Evolutionary conservation across 2,888 invertebrate genomes (phyloP).

Genomic region (Epinotia demarniana): DNA sequence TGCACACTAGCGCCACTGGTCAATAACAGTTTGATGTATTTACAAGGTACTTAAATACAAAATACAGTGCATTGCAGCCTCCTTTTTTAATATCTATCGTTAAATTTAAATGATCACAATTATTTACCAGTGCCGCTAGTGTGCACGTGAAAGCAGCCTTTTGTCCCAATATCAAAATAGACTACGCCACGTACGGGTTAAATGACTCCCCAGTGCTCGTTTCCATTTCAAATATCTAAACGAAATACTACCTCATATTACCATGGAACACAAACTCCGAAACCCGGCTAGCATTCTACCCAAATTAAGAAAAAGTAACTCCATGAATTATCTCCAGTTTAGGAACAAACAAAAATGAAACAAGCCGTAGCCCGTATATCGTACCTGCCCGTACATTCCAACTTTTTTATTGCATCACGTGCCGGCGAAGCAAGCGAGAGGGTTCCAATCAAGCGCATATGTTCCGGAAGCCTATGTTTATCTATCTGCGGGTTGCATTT

Average conservation of each 20-base stretch:
- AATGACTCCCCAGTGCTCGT: too few species aligned
- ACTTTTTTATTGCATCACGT: conserved; percentile 37
- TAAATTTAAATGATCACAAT: too few species aligned
- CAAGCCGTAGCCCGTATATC: conserved; percentile 15
- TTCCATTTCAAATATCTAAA: too few species aligned
- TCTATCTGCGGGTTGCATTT: background rate
- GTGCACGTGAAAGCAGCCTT: too few species aligned
- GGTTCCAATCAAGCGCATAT: conserved; percentile 20
- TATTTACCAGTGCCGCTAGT: too few species aligned
- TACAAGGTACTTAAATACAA: too few species aligned
- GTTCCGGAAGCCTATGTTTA: conserved; percentile 19
- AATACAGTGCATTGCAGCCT: too few species aligned
- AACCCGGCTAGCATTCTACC: background rate
- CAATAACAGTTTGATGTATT: too few species aligned
- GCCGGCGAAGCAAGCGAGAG: conserved; percentile 1
- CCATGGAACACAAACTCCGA: background rate
- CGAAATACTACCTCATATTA: background rate
- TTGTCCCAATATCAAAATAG: too few species aligned
- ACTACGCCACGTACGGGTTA: too few species aligned
- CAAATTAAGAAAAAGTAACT: conserved; percentile 19
- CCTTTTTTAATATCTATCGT: too few species aligned
- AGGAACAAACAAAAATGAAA: conserved; percentile 33
- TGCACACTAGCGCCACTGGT: too few species aligned
- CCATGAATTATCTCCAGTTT: conserved; percentile 22
- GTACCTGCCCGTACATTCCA: conserved; percentile 18